Percentiles rank a stretch among this genome's conserved stretches.
Evolutionary conservation across 2,888 invertebrate species (phyloP).

Genomic region (Drosophila leonis): DNA sequence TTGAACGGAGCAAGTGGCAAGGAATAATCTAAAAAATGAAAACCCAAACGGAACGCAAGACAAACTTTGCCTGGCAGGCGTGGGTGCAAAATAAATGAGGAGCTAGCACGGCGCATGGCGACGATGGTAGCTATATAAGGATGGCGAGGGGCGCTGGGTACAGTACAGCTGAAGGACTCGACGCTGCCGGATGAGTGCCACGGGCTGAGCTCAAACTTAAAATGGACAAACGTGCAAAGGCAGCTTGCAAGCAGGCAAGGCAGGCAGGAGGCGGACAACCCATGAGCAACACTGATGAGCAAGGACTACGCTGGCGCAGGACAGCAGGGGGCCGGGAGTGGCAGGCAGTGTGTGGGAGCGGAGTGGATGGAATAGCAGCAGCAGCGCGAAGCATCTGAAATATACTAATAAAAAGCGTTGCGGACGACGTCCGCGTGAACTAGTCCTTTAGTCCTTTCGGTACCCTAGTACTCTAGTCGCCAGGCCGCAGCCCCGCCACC

Average conservation of each 20-base stretch:
- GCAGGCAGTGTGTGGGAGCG: not conserved
- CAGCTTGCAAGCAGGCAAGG: slow-evolving; percentile 20
- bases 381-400: slow-evolving; percentile 56
- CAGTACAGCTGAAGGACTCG: slow-evolving; percentile 69
- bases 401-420: slow-evolving; percentile 68
- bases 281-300: slow-evolving; percentile 70
- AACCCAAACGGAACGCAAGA: slow-evolving; percentile 82
- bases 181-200: slow-evolving; percentile 80
- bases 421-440: slow-evolving; percentile 70
- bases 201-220: slow-evolving; percentile 83
- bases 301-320: slow-evolving; percentile 61
- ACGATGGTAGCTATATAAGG: slow-evolving; percentile 6
- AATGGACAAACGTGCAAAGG: slow-evolving; percentile 80
- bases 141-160: not conserved
- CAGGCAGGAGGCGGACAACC: slow-evolving; percentile 22
- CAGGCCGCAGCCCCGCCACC: not conserved
- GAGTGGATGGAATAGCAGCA: slow-evolving; percentile 19
- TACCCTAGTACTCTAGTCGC: slow-evolving; percentile 35
- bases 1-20: slow-evolving; percentile 66
- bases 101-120: not conserved
- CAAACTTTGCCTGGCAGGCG: slow-evolving; percentile 81
- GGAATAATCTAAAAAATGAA: slow-evolving; percentile 81
- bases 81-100: slow-evolving; percentile 81
- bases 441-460: slow-evolving; percentile 65
- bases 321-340: slow-evolving; percentile 1